A percentile compares a stretch with the other conserved stretches of the same genome.
phyloP scores from a whole-genome alignment of 2,797 vertebrate genomes.

The Balearica regulorum region DNA sequence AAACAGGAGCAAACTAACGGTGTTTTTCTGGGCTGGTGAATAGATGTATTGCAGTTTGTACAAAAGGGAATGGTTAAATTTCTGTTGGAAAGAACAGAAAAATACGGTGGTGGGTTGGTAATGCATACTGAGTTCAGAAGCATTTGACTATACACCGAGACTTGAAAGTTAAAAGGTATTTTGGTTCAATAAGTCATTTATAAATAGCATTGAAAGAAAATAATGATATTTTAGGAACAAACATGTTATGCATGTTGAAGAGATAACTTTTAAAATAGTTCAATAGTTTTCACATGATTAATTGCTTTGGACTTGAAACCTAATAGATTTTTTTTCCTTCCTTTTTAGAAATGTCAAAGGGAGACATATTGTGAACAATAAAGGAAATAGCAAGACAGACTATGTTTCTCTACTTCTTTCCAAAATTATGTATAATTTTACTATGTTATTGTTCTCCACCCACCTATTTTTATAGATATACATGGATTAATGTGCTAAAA shows the following conservation, averaged over 20 bases:
- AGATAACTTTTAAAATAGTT: slow-evolving; percentile 54
- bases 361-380: slow-evolving; percentile 53
- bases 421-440: slow-evolving; percentile 64
- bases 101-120: not conserved
- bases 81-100: not conserved
- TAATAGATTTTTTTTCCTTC: slow-evolving; percentile 68
- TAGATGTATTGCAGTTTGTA: not conserved
- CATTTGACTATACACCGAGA: not conserved
- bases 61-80: not conserved
- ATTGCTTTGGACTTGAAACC: slow-evolving; percentile 61
- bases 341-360: slow-evolving; percentile 64
- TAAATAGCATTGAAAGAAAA: slow-evolving; percentile 46
- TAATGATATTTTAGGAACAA: slow-evolving; percentile 49
- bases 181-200: slow-evolving; percentile 45
- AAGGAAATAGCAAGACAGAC: slow-evolving; percentile 42
- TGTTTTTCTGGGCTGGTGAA: not conserved
- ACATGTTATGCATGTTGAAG: slow-evolving; percentile 46
- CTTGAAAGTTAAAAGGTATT: slow-evolving; percentile 39
- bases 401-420: slow-evolving; percentile 54
- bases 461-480: slow-evolving; percentile 35
- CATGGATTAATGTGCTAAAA: slow-evolving; percentile 53
- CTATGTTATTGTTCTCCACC: slow-evolving; percentile 27
- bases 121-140: not conserved
- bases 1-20: not conserved
- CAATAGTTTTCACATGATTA: slow-evolving; percentile 59